Evolutionary conservation across 2,113 vertebrate genomes (phyloP), one percentile per base, ranked within the genome.

Genomic region (Coryphaenoides rupestris): DNA sequence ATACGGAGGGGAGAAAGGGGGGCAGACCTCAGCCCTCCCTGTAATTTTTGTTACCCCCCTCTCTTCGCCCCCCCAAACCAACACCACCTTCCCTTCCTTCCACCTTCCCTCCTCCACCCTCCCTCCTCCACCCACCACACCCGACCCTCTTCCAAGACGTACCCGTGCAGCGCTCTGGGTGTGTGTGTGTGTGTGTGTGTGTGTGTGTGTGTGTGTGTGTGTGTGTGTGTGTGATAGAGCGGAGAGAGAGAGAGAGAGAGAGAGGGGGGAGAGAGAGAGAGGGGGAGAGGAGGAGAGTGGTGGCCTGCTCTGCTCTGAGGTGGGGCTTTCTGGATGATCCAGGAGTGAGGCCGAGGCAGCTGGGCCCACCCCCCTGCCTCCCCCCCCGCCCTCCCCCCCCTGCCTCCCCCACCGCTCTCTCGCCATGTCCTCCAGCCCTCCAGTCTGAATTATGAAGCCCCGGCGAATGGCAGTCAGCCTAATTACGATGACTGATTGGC

Each of bases 401-500:
- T 76, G 59, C 70, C 73, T 68, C 63, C n/a, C n/a, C n/a, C n/a
- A n/a, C n/a, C n/a, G n/a, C n/a, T n/a, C n/a, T n/a, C 21, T 40
- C 33, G 33, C 33, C 33, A 40, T 58, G 68, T 80, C 72, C 67
- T 77, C 79, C 61, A 76, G 76, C 75, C 46, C 21, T 71, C 77
- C 60, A 68, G 81, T 66, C 82, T 81, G 82, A 86, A 75, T 83
- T 75, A 83, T 82, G 82, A 83, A 80, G 74, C 74, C n/a, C 84
- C 73, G 21, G 7, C 69, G 69, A 74, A 84, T 82, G 85, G 88
- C 80, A 84, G 80, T 69, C 69, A 65, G 80, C 78, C 84, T 90
- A 84, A 87, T 89, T 86, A 84, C 82, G 81, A 84, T 84, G 82
- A 90, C 82, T 85, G 83, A 86, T 89, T 84, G 77, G 80, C 79